These are phyloP conservation scores for Corythoichthys haematopterus DNA, from an alignment of 2,113 vertebrate species.

Conservation along the genomic window DNA sequence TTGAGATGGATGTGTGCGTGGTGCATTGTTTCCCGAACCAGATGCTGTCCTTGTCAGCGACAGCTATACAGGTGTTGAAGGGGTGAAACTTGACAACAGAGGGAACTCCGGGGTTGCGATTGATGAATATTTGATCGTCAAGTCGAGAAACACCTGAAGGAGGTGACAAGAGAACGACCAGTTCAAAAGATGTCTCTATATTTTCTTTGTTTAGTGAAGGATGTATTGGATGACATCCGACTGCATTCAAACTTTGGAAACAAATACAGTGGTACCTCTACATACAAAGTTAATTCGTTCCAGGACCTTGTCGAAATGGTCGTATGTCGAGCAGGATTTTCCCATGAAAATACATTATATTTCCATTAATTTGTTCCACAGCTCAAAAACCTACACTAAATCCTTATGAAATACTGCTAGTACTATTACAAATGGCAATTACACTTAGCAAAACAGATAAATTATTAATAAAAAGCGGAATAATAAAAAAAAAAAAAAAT, in stretches of 20 bases:
- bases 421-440: no score
- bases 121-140: slow-evolving; percentile 98
- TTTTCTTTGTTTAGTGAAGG: not conserved
- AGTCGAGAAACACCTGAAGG: slow-evolving; percentile 82
- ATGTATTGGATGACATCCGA: not conserved
- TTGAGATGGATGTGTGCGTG: not conserved
- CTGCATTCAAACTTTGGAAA: not conserved
- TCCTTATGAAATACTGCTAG: no score
- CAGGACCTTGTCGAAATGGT: no score
- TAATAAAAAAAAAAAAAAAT: no score
- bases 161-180: not conserved
- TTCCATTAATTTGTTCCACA: no score
- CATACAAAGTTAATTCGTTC: no score
- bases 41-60: slow-evolving; percentile 97
- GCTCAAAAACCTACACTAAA: no score
- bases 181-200: not conserved
- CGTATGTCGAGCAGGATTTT: no score
- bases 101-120: slow-evolving; percentile 92
- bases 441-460: no score
- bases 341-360: no score
- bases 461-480: no score
- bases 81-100: slow-evolving; percentile 97
- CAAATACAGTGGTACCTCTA: not conserved
- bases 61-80: slow-evolving; percentile 91
- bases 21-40: slow-evolving; percentile 70